phyloP scores from a whole-genome alignment of 2,888 invertebrate species.

The Abscondita cerata region DNA sequence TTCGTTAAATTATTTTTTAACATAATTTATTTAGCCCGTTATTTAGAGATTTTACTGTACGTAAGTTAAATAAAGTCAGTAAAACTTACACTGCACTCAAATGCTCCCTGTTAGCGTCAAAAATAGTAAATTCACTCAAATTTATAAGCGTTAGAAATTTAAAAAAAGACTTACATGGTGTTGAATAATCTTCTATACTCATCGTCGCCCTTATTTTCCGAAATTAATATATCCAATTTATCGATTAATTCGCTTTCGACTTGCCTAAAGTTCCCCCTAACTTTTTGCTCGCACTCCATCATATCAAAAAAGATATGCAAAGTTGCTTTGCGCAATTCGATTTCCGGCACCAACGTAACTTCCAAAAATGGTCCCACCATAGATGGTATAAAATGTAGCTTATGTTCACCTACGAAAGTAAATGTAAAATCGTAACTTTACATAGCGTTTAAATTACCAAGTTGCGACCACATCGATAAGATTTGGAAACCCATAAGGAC shows the following conservation, averaged over 20 bases:
- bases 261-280: constrained; percentile 85
- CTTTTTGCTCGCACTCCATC: constrained; percentile 90
- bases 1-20: too few relatives aligned
- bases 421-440: too few relatives aligned
- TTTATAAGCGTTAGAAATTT: too few relatives aligned
- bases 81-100: constrained; percentile 92
- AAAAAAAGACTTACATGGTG: constrained; percentile 81
- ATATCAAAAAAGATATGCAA: constrained; percentile 93
- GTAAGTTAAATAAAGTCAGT: too few relatives aligned
- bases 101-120: constrained; percentile 74
- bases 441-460: too few relatives aligned
- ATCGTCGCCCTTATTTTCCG: constrained; percentile 93
- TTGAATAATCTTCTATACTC: constrained; percentile 93
- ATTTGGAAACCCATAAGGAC: constrained; percentile 93
- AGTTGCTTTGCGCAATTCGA: constrained; percentile 85
- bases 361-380: constrained; percentile 94
- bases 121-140: constrained; percentile 22
- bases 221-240: constrained; percentile 89
- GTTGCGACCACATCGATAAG: constrained; percentile 88
- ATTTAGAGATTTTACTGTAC: too few relatives aligned
- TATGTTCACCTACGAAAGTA: constrained; percentile 76
- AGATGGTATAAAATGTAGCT: constrained; percentile 87
- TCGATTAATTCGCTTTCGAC: constrained; percentile 95
- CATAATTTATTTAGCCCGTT: too few relatives aligned
- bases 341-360: constrained; percentile 89